Conservation (phyloP, 2,888 invertebrate species). For the Lissonota sp. region DNA sequence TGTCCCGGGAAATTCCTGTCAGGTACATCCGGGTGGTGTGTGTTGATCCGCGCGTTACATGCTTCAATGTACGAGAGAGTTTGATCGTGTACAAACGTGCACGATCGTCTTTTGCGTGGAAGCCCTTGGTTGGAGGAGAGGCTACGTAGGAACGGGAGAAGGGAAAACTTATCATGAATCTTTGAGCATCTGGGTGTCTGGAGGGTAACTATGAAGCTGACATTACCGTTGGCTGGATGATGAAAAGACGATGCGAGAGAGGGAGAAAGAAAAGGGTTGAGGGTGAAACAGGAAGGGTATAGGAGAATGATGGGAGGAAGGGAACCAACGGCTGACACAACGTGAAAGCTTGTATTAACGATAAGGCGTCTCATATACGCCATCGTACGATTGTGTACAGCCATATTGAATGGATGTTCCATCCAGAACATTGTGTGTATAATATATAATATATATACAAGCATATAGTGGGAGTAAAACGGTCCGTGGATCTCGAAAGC, state of each 20-base stretch:
- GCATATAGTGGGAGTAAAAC: neutral
- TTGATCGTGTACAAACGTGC: slow-evolving; percentile 33
- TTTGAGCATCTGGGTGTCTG: slow-evolving; percentile 50
- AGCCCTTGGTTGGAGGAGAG: neutral
- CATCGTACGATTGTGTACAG: slow-evolving; percentile 13
- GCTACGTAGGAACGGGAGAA: slow-evolving; percentile 1
- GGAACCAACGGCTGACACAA: slow-evolving; percentile 14
- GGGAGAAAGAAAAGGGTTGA: slow-evolving; percentile 10
- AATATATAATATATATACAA: neutral
- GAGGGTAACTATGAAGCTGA: slow-evolving; percentile 28
- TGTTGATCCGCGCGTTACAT: slow-evolving; percentile 15
- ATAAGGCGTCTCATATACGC: slow-evolving; percentile 23
- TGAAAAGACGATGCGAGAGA: slow-evolving; percentile 14
- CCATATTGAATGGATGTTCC: slow-evolving; percentile 48
- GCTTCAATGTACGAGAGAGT: neutral
- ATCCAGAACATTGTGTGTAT: neutral
- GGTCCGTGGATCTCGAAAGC: slow-evolving; percentile 22
- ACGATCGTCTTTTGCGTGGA: slow-evolving; percentile 29
- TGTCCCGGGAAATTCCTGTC: slow-evolving; percentile 28
- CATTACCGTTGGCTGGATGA: slow-evolving; percentile 32
- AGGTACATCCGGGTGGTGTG: slow-evolving; percentile 35
- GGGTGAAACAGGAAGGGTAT: slow-evolving; percentile 23
- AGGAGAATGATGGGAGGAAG: neutral
- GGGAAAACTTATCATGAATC: slow-evolving; percentile 38
- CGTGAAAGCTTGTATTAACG: slow-evolving; percentile 43